Evolutionary conservation across 2,113 vertebrate species (phyloP).

Genomic region (Orcinus orca): DNA sequence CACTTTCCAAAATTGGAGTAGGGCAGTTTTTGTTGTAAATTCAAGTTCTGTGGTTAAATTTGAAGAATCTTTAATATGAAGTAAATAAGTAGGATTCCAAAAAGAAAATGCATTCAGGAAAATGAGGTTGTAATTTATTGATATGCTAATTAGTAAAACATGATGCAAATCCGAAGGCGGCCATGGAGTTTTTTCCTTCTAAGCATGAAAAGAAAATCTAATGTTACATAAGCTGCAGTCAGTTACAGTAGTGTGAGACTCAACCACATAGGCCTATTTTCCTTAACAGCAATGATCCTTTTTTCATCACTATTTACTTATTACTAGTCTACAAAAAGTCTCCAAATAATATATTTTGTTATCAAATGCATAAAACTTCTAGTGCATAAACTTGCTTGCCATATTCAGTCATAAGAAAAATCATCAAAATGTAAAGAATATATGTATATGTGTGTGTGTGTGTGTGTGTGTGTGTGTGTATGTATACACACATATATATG

Average conservation of each 20-base stretch:
- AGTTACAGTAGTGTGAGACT: background rate
- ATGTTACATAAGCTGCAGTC: background rate
- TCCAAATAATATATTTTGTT: constrained; percentile 12
- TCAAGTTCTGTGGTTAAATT: constrained; percentile 44
- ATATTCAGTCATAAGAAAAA: background rate
- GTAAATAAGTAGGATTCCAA: background rate
- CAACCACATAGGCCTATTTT: background rate
- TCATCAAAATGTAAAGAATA: background rate
- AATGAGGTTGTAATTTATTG: constrained; percentile 5
- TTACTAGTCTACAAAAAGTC: background rate
- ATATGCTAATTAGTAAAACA: background rate
- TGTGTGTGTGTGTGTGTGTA: too few relatives aligned
- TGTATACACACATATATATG: too few relatives aligned
- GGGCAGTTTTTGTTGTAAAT: constrained; percentile 21
- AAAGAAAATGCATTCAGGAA: constrained; percentile 14
- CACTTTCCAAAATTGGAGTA: background rate
- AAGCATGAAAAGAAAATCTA: background rate
- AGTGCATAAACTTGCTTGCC: background rate
- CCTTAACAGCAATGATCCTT: background rate
- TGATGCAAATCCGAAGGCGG: background rate
- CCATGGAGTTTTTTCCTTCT: background rate
- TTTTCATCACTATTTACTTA: background rate
- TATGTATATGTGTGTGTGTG: too few relatives aligned
- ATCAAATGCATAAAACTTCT: background rate
- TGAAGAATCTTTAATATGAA: constrained; percentile 25